These are phyloP conservation scores for Eulacestoma nigropectus DNA, from an alignment of 2,113 vertebrate species.

Conservation along the genomic window DNA sequence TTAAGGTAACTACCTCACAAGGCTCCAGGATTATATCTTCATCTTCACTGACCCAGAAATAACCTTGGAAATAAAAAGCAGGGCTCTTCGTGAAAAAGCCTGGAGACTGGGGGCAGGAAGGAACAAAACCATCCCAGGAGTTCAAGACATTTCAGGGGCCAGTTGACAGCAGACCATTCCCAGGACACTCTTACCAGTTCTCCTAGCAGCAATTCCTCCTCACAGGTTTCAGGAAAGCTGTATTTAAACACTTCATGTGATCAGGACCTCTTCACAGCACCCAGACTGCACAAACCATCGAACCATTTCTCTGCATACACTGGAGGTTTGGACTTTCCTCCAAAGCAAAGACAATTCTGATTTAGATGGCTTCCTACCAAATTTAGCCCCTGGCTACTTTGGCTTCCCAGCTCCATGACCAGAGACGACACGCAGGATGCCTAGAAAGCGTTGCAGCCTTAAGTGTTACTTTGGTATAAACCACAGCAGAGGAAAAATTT, in stretches of 20 bases:
- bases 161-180: neutral
- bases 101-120: neutral
- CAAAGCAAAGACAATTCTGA: neutral
- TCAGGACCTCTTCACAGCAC: neutral
- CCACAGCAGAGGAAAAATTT: neutral
- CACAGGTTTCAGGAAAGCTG: neutral
- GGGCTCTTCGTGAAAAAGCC: neutral
- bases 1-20: slow-evolving; percentile 46
- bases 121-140: neutral
- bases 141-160: neutral
- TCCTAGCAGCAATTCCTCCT: neutral
- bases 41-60: slow-evolving; percentile 42
- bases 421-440: neutral
- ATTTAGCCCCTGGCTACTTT: neutral
- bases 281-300: neutral
- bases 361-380: neutral
- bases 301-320: fast-evolving
- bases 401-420: neutral
- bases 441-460: neutral
- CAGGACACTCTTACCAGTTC: neutral
- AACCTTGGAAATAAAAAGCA: slow-evolving; percentile 4
- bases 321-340: neutral
- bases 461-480: neutral
- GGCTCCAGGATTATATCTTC: slow-evolving; percentile 35
- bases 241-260: neutral